These are phyloP conservation scores for Octopus bimaculoides DNA, from an alignment of 1,140 invertebrate genomes.

Conservation along the genomic window DNA sequence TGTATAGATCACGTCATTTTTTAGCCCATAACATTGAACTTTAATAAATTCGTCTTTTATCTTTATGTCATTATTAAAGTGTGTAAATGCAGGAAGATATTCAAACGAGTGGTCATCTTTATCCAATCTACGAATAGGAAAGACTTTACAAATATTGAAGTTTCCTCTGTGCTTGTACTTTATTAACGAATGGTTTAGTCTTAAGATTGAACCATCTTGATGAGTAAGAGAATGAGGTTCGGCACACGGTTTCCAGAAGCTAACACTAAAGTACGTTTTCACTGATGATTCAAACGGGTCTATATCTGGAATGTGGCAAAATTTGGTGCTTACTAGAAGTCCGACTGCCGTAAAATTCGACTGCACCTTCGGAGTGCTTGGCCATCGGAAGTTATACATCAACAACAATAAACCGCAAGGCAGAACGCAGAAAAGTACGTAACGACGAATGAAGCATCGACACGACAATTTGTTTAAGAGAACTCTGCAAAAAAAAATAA, in stretches of 20 bases:
- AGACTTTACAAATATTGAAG: slow-evolving; percentile 49
- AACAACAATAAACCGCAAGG: neutral
- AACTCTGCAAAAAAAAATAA: neutral
- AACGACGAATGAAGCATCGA: neutral
- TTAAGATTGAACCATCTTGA: slow-evolving; percentile 39
- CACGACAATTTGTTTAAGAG: neutral
- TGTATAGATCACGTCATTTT: slow-evolving; percentile 46
- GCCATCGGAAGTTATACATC: neutral
- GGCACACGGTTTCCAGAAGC: slow-evolving; percentile 63
- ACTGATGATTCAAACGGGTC: slow-evolving; percentile 71
- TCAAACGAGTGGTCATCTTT: slow-evolving; percentile 28
- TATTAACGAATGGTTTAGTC: slow-evolving; percentile 40
- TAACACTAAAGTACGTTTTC: slow-evolving; percentile 62
- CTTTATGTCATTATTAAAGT: slow-evolving; percentile 27
- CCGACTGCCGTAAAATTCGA: slow-evolving; percentile 51
- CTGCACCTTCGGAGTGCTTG: neutral
- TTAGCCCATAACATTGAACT: slow-evolving; percentile 41
- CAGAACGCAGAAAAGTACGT: neutral
- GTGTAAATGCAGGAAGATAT: slow-evolving; percentile 16
- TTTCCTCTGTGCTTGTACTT: slow-evolving; percentile 34
- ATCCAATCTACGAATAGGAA: slow-evolving; percentile 43
- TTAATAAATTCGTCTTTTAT: slow-evolving; percentile 44
- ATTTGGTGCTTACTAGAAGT: slow-evolving; percentile 67
- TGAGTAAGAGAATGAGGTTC: slow-evolving; percentile 56
- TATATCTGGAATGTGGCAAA: slow-evolving; percentile 77